phyloP scores from a whole-genome alignment of 2,888 invertebrate species.

The Athalia circularis region DNA sequence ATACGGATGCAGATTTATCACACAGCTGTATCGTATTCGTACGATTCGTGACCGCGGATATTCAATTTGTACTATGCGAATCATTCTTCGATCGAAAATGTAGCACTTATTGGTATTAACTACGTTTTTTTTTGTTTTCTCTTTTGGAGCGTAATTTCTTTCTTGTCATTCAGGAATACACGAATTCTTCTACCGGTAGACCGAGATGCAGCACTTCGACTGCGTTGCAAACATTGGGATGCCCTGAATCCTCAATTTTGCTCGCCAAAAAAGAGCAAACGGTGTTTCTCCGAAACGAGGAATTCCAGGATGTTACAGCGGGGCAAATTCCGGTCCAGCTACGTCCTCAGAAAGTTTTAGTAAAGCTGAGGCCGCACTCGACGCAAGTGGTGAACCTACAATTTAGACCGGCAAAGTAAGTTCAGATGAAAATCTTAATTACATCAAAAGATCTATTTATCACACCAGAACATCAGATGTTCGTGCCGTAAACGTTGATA shows the following conservation, averaged over 20 bases:
- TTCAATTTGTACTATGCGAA: too few relatives aligned
- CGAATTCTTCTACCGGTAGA: slow-evolving; percentile 60
- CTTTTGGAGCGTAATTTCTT: not conserved
- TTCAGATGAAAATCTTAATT: too few relatives aligned
- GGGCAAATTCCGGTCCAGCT: slow-evolving; percentile 79
- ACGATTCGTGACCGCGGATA: too few relatives aligned
- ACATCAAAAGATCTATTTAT: not conserved
- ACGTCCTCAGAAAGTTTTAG: slow-evolving; percentile 79
- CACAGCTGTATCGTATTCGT: too few relatives aligned
- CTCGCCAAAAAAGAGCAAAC: slow-evolving; percentile 50
- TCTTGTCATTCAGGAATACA: slow-evolving; percentile 50
- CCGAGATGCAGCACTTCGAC: slow-evolving; percentile 61
- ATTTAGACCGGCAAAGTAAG: slow-evolving; percentile 81
- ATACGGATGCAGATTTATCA: too few relatives aligned
- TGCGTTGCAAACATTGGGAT: slow-evolving; percentile 58
- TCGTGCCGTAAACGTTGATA: not conserved
- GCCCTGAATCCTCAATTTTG: slow-evolving; percentile 54
- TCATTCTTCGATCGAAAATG: not conserved
- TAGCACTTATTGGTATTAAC: not conserved
- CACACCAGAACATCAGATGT: not conserved
- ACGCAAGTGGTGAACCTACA: slow-evolving; percentile 79
- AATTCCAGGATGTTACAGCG: slow-evolving; percentile 76
- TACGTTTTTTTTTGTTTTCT: not conserved
- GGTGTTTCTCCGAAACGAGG: slow-evolving; percentile 62
- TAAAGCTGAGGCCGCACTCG: slow-evolving; percentile 80